Conservation (phyloP, 2,113 vertebrate genomes). For the Chlorodrepanis virens region DNA sequence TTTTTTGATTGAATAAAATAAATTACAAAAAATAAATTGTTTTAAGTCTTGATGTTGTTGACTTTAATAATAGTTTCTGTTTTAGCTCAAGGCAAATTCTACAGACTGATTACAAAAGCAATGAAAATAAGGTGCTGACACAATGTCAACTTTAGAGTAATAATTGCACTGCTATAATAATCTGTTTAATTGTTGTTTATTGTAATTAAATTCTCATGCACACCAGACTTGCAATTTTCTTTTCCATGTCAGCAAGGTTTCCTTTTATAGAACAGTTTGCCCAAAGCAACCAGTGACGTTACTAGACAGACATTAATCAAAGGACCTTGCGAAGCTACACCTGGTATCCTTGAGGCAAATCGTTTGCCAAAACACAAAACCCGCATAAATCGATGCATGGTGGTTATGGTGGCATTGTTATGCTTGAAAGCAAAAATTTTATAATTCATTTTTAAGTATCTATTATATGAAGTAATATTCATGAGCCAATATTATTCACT, state of each 20-base stretch:
- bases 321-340: background rate
- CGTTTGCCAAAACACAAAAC: background rate
- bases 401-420: background rate
- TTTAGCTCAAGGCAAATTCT: conserved; percentile 46
- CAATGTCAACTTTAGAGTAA: conserved; percentile 37
- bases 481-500: conserved; percentile 2
- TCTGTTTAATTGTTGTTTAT: conserved; percentile 74
- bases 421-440: conserved; percentile 22
- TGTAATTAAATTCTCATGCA: conserved; percentile 62
- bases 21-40: background rate
- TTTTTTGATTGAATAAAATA: background rate
- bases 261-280: conserved; percentile 36
- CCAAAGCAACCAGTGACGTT: conserved; percentile 28
- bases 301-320: conserved; percentile 6
- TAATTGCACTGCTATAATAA: conserved; percentile 66
- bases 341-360: conserved; percentile 30
- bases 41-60: background rate
- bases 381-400: background rate
- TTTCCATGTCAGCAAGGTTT: conserved; percentile 66
- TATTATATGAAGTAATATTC: conserved; percentile 15
- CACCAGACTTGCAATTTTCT: conserved; percentile 53
- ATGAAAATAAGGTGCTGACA: conserved; percentile 66
- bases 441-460: background rate
- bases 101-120: conserved; percentile 34
- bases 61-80: conserved; percentile 25